Conservation (phyloP, 2,113 vertebrate genomes). For the western clawed frog (Xenopus tropicalis) region UCB_Xtro_10.0 CM004446.2:121174501-121175000, state of each 20-base stretch:
- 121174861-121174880: too few relatives aligned
- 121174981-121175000: background rate
- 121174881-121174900: too few relatives aligned
- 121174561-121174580: too few relatives aligned
- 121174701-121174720: background rate
- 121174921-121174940: too few relatives aligned
- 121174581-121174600: too few relatives aligned
- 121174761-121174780: constrained; percentile 17
- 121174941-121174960: background rate
- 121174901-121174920: too few relatives aligned
- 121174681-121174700: background rate
- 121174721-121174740: background rate
- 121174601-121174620: background rate
- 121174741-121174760: constrained; percentile 9
- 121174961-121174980: background rate
- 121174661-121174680: background rate
- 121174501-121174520: too few relatives aligned
- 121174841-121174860: too few relatives aligned
- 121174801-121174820: background rate
- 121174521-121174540: too few relatives aligned
- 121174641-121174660: background rate
- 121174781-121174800: background rate
- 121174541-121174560: too few relatives aligned
- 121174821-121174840: background rate
- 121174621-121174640: background rate